Base-by-base conservation (phyloP, 2,113 vertebrate genomes). In the Lonchura striata region DNA sequence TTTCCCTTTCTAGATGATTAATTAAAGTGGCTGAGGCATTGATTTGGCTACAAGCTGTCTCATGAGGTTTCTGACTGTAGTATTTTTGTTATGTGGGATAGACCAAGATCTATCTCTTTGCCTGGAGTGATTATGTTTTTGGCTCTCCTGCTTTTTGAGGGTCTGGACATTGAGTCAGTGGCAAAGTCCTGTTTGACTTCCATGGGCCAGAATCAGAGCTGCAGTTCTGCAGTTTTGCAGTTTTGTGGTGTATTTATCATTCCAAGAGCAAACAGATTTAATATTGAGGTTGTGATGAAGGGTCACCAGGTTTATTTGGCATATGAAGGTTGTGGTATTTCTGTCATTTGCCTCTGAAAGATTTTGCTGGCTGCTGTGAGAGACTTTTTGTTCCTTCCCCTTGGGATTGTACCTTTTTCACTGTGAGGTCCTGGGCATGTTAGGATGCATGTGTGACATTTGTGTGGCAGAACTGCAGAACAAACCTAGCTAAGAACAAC, bases 1-100 rank as follows among this genome's bases (percentile, higher is more conserved):
- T 83, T 97, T 91, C 47, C 53, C 47, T 81, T 92, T 90, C 80
- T 56, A 47, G 77, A 74, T 90, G 92, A 93, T 93, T 90, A 83
- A 88, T 83, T 77, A 52, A 93, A 88, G 70, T 68, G 69, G 56
- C 80, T 63, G 68, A 75, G 60, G 52, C 64, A 88, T 46, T 88
- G 78, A 85, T 86, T 80, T 86, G 83, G 64, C 86, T 77, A 28
- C 72, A 70, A 20, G 11, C 69, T 86, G 65, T 81, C 89, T 88
- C 42, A 35, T 54, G 88, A 35, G 82, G 30, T 75, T 93, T 93
- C 75, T 92, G 76, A 61, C 64, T 56, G 80, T 54, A 66, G 54
- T 83, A 78, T 91, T 47, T 65, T 77, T 94, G 88, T 89, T 64
- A 21, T 2, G 5, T 69, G 63, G 31, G 56, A 23, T 46, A 82